These are phyloP conservation scores for Misgurnus mizolepis DNA, from an alignment of 2,113 vertebrate genomes.

Conservation along the genomic window DNA sequence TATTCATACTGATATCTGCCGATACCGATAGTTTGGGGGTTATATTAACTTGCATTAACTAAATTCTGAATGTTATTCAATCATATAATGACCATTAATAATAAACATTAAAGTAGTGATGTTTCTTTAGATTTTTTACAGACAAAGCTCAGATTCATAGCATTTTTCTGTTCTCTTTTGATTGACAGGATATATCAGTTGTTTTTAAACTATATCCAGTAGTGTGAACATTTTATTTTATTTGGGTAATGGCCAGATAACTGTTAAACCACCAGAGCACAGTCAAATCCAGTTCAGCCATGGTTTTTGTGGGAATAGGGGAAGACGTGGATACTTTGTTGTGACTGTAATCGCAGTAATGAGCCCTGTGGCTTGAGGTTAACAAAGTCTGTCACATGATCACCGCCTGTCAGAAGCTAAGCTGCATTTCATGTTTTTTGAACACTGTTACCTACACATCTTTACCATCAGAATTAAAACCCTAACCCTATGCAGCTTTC, in stretches of 20 bases:
- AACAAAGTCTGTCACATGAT: conserved; percentile 59
- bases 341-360: conserved; percentile 70
- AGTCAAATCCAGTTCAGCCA: conserved; percentile 9
- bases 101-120: no score
- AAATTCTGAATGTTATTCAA: no score
- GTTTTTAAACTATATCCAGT: no score
- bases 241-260: not conserved
- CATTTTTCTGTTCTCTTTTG: no score
- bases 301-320: conserved; percentile 12
- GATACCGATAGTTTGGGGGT: no score
- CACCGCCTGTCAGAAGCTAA: conserved; percentile 51
- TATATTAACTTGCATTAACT: no score
- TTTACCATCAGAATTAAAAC: conserved; percentile 1
- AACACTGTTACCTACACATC: conserved; percentile 6
- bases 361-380: conserved; percentile 58
- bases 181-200: no score
- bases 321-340: not conserved
- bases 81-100: no score
- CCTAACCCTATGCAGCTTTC: no score
- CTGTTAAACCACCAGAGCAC: not conserved
- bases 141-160: no score
- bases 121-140: no score
- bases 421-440: conserved; percentile 23
- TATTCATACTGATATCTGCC: no score
- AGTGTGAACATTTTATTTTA: not conserved